Conservation (phyloP, 2,888 invertebrate species). For the Andrena minutula region DNA sequence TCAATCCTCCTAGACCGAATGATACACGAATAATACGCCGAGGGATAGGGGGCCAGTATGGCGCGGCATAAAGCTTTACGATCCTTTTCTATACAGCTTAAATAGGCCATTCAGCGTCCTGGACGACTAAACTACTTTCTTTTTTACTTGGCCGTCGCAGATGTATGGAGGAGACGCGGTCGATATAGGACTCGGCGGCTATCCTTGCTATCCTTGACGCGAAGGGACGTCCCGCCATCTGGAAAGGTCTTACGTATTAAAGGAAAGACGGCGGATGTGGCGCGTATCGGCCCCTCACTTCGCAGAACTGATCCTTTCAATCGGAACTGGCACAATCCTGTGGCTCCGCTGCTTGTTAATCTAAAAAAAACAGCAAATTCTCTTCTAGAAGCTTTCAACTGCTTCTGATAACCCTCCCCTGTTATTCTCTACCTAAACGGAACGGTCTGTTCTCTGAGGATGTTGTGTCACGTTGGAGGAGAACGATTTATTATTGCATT, state of each 20-base stretch:
- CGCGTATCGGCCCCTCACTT: slow-evolving; percentile 16
- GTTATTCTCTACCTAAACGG: too few relatives aligned
- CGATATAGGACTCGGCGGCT: slow-evolving; percentile 41
- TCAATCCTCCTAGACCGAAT: slow-evolving; percentile 25
- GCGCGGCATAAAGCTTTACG: slow-evolving; percentile 51
- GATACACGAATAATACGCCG: slow-evolving; percentile 38
- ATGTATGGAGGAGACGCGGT: slow-evolving; percentile 29
- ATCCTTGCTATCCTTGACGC: slow-evolving; percentile 30
- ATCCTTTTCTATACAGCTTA: slow-evolving; percentile 58
- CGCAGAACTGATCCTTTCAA: slow-evolving; percentile 16
- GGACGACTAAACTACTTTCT: slow-evolving; percentile 59
- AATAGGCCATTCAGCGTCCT: slow-evolving; percentile 54
- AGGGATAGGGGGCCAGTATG: slow-evolving; percentile 7
- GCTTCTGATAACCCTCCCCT: too few relatives aligned
- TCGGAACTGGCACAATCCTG: slow-evolving; percentile 19
- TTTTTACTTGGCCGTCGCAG: slow-evolving; percentile 40
- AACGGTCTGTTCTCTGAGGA: too few relatives aligned
- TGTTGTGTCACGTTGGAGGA: too few relatives aligned
- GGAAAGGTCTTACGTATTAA: slow-evolving; percentile 1
- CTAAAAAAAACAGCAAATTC: slow-evolving; percentile 9
- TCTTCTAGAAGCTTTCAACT: neutral
- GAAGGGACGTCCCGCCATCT: slow-evolving; percentile 20
- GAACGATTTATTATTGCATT: too few relatives aligned
- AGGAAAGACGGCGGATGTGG: slow-evolving; percentile 17
- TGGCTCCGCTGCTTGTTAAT: neutral